These are phyloP conservation scores for Dryas iulia DNA, from an alignment of 1,140 invertebrate species.

Conservation along the genomic window DNA sequence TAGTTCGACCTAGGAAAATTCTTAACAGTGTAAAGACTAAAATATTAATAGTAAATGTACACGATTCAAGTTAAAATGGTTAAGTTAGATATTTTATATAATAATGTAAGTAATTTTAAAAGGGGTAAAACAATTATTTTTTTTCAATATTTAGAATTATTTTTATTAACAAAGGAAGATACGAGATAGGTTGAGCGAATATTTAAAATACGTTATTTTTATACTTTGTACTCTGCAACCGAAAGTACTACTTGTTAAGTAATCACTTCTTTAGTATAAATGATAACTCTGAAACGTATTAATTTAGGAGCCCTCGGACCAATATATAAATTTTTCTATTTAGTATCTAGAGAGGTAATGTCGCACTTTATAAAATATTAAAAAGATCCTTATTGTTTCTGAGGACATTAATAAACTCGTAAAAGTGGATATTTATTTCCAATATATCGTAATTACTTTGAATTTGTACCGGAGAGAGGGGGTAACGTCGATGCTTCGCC, in stretches of 20 bases:
- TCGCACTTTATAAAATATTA: conserved; percentile 64
- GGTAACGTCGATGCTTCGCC: conserved; percentile 44
- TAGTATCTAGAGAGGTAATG: conserved; percentile 73
- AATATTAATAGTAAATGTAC: conserved; percentile 29
- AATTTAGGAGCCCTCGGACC: conserved; percentile 50
- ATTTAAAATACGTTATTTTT: conserved; percentile 28
- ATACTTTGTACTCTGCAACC: conserved; percentile 30
- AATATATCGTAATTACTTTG: conserved; percentile 62
- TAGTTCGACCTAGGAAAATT: conserved; percentile 34
- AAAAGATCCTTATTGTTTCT: conserved; percentile 56
- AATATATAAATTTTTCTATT: conserved; percentile 73
- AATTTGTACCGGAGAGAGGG: conserved; percentile 71
- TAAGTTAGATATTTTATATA: conserved; percentile 25
- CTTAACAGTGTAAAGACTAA: conserved; percentile 34
- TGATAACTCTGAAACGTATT: conserved; percentile 33
- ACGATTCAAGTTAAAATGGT: conserved; percentile 30
- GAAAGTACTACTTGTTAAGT: conserved; percentile 30
- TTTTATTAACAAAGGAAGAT: conserved; percentile 27
- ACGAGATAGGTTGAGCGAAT: conserved; percentile 20
- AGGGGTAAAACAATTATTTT: conserved; percentile 30
- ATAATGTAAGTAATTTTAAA: conserved; percentile 23
- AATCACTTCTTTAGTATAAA: conserved; percentile 30
- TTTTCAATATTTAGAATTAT: conserved; percentile 2
- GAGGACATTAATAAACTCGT: conserved; percentile 65
- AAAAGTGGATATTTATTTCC: conserved; percentile 55